Base-by-base conservation (phyloP, 2,888 invertebrate genomes). In the Erebia aethiops region DNA sequence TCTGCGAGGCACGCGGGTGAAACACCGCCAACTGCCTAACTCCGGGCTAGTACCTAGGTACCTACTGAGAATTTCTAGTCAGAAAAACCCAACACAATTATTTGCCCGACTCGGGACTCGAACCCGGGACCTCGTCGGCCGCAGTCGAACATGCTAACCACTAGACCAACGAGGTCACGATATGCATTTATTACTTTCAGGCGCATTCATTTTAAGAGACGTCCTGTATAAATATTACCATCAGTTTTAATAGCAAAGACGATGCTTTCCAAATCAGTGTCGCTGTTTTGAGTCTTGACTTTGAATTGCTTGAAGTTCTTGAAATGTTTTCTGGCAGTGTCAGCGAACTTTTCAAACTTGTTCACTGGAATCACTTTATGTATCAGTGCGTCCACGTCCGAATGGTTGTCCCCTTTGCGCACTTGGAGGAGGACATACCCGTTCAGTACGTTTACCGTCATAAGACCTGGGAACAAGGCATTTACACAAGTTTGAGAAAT, bases 401-500 rank as follows among this genome's bases (percentile, higher is more conserved):
- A 77, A 0, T 77, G 69, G 60, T 81, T 82, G 5, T 77, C 73
- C 0, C 77, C 78, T 35, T 80, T 80, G 0, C 77, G 71, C 0
- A 79, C 78, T 79, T 83, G 80, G 0, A 80, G 67, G 0, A 81
- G 72, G 0, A 81, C 79, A 73, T 79, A 81, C 0, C 70, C 58
- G 16, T 57, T 52, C 13, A 21, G 8, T 1, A 58, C 1, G 10
- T 61, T 43, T 18, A 67, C 1, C 1, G 26, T 14, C 4, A 57
- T 35, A 10, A 69, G 1, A 43, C 70, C 74, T 74, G 60, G 7
- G 69, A 71, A 35, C 7, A 35, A 35, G 35, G 7, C 35, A 26
- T 26, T 26, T 26, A 26, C 26, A 26, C 26, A 26, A 26, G 26
- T 26, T 26, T 26, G 26, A 26, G 26, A 26, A 26, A 26, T 26